A percentile compares a stretch with the other conserved stretches of the same genome.
phyloP scores from a whole-genome alignment of 2,113 vertebrate species.

The Nibea albiflora region DNA sequence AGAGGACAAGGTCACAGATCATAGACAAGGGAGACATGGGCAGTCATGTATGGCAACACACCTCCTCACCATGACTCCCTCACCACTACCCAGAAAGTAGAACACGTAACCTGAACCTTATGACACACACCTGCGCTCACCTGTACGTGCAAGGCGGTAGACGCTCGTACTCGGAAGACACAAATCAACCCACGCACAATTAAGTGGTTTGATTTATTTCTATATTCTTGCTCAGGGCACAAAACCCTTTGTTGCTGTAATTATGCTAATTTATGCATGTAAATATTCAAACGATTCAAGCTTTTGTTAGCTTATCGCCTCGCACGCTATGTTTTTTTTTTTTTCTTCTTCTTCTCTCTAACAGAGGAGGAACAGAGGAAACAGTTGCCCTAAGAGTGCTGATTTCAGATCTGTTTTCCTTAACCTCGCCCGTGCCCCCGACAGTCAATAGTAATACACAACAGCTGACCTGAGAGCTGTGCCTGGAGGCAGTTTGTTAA shows the following conservation, averaged over 20 bases:
- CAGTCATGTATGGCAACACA: slow-evolving; percentile 69
- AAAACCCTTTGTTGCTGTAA: slow-evolving; percentile 37
- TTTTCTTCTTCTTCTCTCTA: neutral
- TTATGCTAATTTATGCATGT: slow-evolving; percentile 52
- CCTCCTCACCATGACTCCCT: slow-evolving; percentile 33
- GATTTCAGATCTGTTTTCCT: slow-evolving; percentile 62
- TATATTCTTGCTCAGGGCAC: slow-evolving; percentile 29
- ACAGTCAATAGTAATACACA: slow-evolving; percentile 51
- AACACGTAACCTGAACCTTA: slow-evolving; percentile 17
- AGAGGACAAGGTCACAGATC: slow-evolving; percentile 80
- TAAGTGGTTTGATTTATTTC: slow-evolving; percentile 47
- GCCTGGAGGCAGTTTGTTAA: slow-evolving; percentile 75
- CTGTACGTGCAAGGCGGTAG: neutral
- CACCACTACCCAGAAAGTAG: slow-evolving; percentile 30
- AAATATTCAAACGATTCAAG: slow-evolving; percentile 47
- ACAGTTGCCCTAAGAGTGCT: slow-evolving; percentile 21
- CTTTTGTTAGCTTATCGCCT: slow-evolving; percentile 37
- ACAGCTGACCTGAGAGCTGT: slow-evolving; percentile 70
- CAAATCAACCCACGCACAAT: slow-evolving; percentile 30
- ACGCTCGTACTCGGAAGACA: neutral
- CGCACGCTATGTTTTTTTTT: neutral
- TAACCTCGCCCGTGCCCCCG: slow-evolving; percentile 33
- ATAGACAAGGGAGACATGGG: slow-evolving; percentile 65
- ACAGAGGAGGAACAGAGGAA: neutral
- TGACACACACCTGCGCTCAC: slow-evolving; percentile 45